A percentile compares a stretch with the other conserved stretches of the same genome.
Conservation (phyloP, 2,113 vertebrate genomes). For the Prochilodus magdalenae region DNA sequence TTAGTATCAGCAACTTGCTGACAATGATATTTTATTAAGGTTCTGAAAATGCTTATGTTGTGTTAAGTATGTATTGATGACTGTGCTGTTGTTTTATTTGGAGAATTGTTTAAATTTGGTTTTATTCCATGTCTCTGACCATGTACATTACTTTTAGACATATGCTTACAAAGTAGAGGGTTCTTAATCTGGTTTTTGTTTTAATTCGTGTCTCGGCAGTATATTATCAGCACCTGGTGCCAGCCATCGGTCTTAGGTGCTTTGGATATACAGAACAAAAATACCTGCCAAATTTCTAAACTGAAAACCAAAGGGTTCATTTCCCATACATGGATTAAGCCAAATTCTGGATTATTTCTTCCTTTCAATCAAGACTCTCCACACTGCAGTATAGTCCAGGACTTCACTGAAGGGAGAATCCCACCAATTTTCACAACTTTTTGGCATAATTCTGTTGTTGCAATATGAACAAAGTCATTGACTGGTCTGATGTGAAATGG, state of each 20-base stretch:
- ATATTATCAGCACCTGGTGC: background rate
- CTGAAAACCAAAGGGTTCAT: background rate
- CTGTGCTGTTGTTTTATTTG: background rate
- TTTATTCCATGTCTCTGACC: background rate
- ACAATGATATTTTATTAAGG: background rate
- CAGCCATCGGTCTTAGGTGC: too few species aligned
- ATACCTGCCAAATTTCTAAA: background rate
- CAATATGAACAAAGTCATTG: background rate
- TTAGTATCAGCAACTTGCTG: conserved; percentile 7
- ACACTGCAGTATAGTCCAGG: too few species aligned
- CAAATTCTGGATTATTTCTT: too few species aligned
- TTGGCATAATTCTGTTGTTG: background rate
- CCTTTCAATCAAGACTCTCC: too few species aligned
- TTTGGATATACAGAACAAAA: too few species aligned
- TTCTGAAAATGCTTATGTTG: background rate
- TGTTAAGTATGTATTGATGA: background rate
- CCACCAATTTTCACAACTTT: too few species aligned
- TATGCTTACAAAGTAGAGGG: background rate
- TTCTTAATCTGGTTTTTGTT: background rate
- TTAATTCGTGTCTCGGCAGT: too few species aligned
- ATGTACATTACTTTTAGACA: background rate
- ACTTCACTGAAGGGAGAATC: too few species aligned
- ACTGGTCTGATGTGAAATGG: too few species aligned
- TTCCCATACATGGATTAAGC: background rate
- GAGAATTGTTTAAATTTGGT: background rate